Evolutionary conservation across 1,140 invertebrate species (phyloP).

Genomic region (Pantala flavescens): DNA sequence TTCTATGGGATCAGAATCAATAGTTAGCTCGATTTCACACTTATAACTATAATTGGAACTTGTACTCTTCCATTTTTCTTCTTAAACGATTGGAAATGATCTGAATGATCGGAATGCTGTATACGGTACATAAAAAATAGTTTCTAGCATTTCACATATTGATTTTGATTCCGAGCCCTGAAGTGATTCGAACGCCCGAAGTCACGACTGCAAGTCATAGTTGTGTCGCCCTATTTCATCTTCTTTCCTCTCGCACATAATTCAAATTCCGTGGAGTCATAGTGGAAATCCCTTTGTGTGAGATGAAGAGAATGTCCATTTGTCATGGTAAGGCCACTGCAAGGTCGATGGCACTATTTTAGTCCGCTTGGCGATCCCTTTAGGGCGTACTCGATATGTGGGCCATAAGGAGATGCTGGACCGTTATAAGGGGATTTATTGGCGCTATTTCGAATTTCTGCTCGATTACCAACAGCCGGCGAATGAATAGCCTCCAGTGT

Average conservation of each 20-base stretch:
- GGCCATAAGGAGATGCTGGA: not conserved
- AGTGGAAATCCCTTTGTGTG: not conserved
- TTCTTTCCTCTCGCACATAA: not conserved
- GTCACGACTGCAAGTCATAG: not conserved
- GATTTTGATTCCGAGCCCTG: too few relatives aligned
- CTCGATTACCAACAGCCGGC: not conserved
- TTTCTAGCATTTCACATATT: too few relatives aligned
- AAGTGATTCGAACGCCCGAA: constrained; percentile 1
- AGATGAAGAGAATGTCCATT: not conserved
- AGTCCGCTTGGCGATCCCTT: not conserved
- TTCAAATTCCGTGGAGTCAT: not conserved
- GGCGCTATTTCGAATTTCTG: not conserved
- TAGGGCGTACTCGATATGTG: not conserved
- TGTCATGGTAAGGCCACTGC: not conserved
- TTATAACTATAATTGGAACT: too few relatives aligned
- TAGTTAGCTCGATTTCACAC: too few relatives aligned
- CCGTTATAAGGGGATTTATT: constrained; percentile 7
- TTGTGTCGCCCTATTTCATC: not conserved
- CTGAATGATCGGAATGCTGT: too few relatives aligned
- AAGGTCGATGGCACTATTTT: not conserved
- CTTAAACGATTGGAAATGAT: too few relatives aligned
- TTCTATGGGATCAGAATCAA: too few relatives aligned
- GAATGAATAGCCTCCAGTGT: not conserved
- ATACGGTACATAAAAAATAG: too few relatives aligned
- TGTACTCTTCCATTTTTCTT: too few relatives aligned